A percentile compares a stretch with the other conserved stretches of the same genome.
Evolutionary conservation across 2,113 vertebrate genomes (phyloP).

Genomic region (Oreocharis arfaki): DNA sequence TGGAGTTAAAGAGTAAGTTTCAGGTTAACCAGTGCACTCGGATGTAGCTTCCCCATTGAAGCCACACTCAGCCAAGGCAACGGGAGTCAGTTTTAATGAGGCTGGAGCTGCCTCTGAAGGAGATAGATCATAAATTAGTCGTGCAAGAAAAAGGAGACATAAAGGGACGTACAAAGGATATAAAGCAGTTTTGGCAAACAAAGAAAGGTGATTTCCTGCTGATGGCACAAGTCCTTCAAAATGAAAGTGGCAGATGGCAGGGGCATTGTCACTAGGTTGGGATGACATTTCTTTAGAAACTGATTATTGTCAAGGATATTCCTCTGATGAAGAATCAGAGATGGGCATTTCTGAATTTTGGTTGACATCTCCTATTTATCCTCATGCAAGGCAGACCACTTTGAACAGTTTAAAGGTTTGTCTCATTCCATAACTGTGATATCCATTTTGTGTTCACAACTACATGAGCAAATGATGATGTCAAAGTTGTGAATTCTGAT

Average conservation of each 20-base stretch:
- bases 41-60: slow-evolving; percentile 5
- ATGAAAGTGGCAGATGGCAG: background rate
- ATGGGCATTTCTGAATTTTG: background rate
- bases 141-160: background rate
- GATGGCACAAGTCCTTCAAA: background rate
- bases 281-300: background rate
- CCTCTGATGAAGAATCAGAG: background rate
- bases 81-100: slow-evolving; percentile 67
- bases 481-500: background rate
- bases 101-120: background rate
- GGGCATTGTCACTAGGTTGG: background rate
- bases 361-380: background rate
- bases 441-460: background rate
- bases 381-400: background rate
- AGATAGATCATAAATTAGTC: slow-evolving; percentile 18
- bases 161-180: background rate
- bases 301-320: background rate
- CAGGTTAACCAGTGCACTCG: background rate
- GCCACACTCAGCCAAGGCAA: background rate
- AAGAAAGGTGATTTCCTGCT: background rate
- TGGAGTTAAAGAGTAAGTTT: slow-evolving; percentile 9
- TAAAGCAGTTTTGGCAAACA: background rate
- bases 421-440: background rate
- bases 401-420: background rate
- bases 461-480: background rate